Percentiles rank a stretch among this genome's conserved stretches.
phyloP scores from a whole-genome alignment of 2,888 invertebrate species.

The Iphiclides podalirius region DNA sequence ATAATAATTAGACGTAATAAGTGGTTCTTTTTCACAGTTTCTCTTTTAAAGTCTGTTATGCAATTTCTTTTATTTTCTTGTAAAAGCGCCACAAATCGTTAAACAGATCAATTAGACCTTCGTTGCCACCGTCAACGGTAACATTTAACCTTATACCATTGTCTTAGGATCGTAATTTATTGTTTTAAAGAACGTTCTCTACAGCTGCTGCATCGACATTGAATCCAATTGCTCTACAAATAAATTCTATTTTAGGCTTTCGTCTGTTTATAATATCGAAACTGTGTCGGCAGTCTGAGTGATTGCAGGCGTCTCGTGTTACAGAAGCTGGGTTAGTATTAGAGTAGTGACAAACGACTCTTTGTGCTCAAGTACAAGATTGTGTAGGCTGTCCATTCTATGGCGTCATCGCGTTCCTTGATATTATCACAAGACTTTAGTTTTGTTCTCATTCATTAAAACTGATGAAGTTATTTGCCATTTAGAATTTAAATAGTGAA shows the following conservation, averaged over 20 bases:
- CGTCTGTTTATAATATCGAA: constrained; percentile 62
- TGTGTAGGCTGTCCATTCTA: constrained; percentile 1
- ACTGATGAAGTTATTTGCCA: no score
- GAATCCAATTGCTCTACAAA: constrained; percentile 66
- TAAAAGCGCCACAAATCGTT: constrained; percentile 33
- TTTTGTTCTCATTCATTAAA: no score
- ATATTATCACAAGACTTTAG: neutral
- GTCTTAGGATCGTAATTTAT: constrained; percentile 48
- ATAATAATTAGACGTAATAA: no score
- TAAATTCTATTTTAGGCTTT: constrained; percentile 70
- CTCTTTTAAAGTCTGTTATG: neutral
- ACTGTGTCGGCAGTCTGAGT: constrained; percentile 64
- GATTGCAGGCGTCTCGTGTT: constrained; percentile 64
- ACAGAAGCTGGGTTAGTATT: constrained; percentile 58
- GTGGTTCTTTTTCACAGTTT: neutral
- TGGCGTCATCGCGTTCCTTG: constrained; percentile 1
- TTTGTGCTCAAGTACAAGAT: constrained; percentile 41
- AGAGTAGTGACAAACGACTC: constrained; percentile 51
- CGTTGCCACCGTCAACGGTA: no score
- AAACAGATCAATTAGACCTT: neutral
- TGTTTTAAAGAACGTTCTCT: constrained; percentile 49
- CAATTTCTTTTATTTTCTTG: constrained; percentile 30
- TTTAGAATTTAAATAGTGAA: no score
- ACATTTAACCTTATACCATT: constrained; percentile 41
- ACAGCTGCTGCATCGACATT: constrained; percentile 55